Evolutionary conservation across 2,113 vertebrate species (phyloP).

Genomic region (Cyprinodon brontotheroides): DNA sequence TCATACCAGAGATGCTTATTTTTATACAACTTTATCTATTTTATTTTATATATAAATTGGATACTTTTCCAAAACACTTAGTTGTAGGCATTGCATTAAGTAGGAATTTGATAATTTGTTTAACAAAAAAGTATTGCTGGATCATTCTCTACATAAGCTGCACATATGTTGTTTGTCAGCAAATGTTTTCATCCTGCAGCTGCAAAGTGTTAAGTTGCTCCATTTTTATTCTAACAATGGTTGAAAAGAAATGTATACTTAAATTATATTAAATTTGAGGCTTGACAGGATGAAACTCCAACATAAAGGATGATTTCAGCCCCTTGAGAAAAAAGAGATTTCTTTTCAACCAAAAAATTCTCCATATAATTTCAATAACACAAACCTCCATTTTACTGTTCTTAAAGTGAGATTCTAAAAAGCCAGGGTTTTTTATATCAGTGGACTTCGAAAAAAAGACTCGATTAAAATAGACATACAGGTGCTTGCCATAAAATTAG

Average conservation of each 20-base stretch:
- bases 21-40: not conserved
- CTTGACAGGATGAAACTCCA: not conserved
- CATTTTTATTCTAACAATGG: not conserved
- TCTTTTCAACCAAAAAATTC: not conserved
- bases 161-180: not conserved
- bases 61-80: not conserved
- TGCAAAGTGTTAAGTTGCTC: not conserved
- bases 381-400: not conserved
- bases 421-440: not conserved
- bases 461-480: not conserved
- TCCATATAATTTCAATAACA: not conserved
- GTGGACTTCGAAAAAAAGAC: not conserved
- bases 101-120: not conserved
- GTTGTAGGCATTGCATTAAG: not conserved
- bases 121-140: not conserved
- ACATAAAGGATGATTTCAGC: not conserved
- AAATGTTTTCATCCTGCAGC: not conserved
- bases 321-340: not conserved
- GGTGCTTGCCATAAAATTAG: no score
- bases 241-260: not conserved
- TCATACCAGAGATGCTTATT: not conserved
- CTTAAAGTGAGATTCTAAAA: not conserved
- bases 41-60: not conserved
- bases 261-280: not conserved
- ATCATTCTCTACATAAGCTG: not conserved